Base-by-base conservation (phyloP, 2,113 vertebrate genomes). In the Marcusenius ussheri region DNA sequence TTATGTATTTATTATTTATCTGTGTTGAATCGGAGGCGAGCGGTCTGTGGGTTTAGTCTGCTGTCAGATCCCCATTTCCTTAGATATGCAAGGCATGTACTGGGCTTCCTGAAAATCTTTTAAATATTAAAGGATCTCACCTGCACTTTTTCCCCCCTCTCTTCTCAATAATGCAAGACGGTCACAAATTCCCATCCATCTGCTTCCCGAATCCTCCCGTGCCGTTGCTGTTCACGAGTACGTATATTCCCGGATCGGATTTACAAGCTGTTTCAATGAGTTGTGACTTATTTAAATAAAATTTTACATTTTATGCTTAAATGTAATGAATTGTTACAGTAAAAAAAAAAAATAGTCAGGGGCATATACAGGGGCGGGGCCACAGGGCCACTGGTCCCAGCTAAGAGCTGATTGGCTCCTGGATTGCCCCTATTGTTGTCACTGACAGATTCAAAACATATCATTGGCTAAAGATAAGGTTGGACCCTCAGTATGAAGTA, bases 121-220 rank as follows among this genome's bases (percentile, higher is more conserved):
- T 93, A 95, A 95, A 95, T 95, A 95, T 95, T 95, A 94, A 95
- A 95, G 51, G 80, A 91, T 92, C 91, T 92, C 93, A 94, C 94
- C 94, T 95, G 94, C 94, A 92, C 90, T 92, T 93, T 93, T 90
- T 91, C 51, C 77, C 45, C 92, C 15, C 45, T 91, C 89, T 87
- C 91, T 92, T 91, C 92, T 95, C 90, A 94, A 94, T 94, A 95
- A 93, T 94, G 80, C 56, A 94, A 89, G 89, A 39, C 80, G 47
- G 92, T 83, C 27, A 56, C 90, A 66, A 39, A 92, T 90, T 90
- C 83, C 90, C 47, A 77, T 90, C 45, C 45, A 42, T 83, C 92
- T 92, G 90, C 92, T 93, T 88, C 93, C 90, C 88, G 88, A 92
- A 50, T 70, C 87, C 91, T 80, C 87, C 86, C 62, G 42, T 66